These are phyloP conservation scores for Pygoscelis adeliae DNA, from an alignment of 2,113 vertebrate genomes.

Conservation along the genomic window DNA sequence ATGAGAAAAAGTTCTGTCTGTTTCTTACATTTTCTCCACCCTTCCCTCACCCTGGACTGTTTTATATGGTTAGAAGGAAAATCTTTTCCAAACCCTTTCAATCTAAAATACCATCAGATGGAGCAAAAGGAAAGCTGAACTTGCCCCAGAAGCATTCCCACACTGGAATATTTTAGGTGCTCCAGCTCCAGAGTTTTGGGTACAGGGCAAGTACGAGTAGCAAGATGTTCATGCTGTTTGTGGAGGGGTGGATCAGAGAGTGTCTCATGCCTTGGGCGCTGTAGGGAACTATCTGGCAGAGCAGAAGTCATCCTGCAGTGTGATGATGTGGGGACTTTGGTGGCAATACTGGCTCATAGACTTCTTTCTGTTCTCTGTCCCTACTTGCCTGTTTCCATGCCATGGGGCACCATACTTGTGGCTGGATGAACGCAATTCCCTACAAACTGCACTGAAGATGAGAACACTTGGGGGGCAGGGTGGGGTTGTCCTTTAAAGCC, in stretches of 20 bases:
- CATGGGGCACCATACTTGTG: neutral
- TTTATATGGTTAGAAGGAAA: neutral
- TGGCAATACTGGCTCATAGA: neutral
- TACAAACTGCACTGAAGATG: neutral
- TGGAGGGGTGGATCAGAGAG: neutral
- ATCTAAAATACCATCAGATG: constrained; percentile 21
- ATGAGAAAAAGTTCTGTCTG: neutral
- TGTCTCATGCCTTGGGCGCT: neutral
- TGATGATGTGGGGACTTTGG: neutral
- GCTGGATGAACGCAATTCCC: neutral
- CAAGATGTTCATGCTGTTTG: neutral
- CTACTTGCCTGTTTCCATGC: neutral
- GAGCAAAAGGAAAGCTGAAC: constrained; percentile 20
- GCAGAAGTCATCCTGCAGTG: neutral
- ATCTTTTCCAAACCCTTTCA: neutral
- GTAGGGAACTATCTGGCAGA: neutral
- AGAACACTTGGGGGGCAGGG: neutral
- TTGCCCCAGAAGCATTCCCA: neutral
- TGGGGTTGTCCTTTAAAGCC: neutral
- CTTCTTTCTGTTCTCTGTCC: neutral
- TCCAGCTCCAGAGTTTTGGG: neutral
- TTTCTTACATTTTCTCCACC: constrained; percentile 9
- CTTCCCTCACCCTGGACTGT: neutral
- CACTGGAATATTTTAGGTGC: neutral
- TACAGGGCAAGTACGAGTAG: neutral